Conservation (phyloP, 2,113 vertebrate genomes). For the Brachyistius frenatus region DNA sequence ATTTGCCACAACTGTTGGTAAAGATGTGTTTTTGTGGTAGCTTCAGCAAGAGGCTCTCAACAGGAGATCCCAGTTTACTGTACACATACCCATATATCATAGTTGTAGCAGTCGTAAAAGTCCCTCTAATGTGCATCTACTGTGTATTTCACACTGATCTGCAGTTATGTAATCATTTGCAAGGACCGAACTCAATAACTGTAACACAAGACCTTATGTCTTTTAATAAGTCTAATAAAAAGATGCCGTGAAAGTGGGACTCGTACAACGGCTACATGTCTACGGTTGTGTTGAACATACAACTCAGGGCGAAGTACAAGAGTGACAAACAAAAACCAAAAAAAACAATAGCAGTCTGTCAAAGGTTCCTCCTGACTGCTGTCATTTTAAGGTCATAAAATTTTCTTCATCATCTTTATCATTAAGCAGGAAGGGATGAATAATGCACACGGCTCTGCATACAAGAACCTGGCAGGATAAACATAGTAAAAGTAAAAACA, state of each 20-base stretch:
- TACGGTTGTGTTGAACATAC: conserved; percentile 28
- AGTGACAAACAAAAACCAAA: conserved; percentile 24
- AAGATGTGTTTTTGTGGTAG: neutral
- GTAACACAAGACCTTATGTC: neutral
- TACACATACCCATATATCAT: conserved; percentile 12
- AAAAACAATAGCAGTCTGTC: conserved; percentile 7
- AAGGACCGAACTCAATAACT: neutral
- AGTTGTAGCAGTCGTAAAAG: conserved; percentile 28
- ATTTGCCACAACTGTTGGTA: neutral
- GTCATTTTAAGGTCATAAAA: conserved; percentile 8
- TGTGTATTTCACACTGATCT: conserved; percentile 36
- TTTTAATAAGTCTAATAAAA: neutral
- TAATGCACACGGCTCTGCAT: conserved; percentile 50
- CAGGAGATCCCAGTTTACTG: conserved; percentile 13
- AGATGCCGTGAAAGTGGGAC: neutral
- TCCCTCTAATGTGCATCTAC: conserved; percentile 29
- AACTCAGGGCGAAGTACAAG: conserved; percentile 1
- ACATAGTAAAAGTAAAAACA: conserved; percentile 35
- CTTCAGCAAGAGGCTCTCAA: neutral
- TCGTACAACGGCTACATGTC: conserved; percentile 38
- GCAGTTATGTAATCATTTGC: neutral
- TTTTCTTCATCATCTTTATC: conserved; percentile 14
- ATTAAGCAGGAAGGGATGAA: conserved; percentile 24
- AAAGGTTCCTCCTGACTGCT: neutral
- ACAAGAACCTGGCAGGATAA: conserved; percentile 24